Evolutionary conservation across 2,888 invertebrate species (phyloP).

Genomic region (Hyalella azteca): DNA sequence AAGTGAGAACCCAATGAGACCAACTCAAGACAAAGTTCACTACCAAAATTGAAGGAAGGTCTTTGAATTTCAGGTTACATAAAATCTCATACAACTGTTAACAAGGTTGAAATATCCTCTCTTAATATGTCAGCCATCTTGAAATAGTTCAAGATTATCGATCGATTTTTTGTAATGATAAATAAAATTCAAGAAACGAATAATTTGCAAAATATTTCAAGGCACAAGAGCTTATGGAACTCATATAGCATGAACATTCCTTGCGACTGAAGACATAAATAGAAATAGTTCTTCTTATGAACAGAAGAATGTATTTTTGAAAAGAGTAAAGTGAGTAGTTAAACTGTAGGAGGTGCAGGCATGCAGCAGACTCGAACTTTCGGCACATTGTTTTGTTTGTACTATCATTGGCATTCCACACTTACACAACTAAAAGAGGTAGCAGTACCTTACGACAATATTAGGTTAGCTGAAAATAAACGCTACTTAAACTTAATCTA

Average conservation of each 20-base stretch:
- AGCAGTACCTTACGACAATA: slow-evolving; percentile 31
- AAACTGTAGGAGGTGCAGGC: neutral
- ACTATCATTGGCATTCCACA: slow-evolving; percentile 34
- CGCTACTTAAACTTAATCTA: slow-evolving; percentile 24
- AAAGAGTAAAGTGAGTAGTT: neutral
- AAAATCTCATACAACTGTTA: no score
- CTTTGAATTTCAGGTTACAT: neutral
- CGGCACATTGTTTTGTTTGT: slow-evolving; percentile 32
- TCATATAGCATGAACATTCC: no score
- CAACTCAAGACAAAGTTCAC: slow-evolving; percentile 6
- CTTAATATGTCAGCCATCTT: no score
- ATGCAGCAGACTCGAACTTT: slow-evolving; percentile 32
- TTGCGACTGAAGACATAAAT: neutral
- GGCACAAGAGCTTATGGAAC: no score
- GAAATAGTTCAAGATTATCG: no score
- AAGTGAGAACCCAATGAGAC: slow-evolving; percentile 27
- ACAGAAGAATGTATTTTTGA: neutral
- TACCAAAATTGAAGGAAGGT: neutral
- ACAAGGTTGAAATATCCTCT: no score
- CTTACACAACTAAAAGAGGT: slow-evolving; percentile 34
- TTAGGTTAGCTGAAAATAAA: slow-evolving; percentile 29
- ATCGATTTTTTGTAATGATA: no score
- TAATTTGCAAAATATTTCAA: no score
- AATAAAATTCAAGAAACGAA: no score
- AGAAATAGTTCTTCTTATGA: neutral